These are phyloP conservation scores for Trachemys scripta DNA, from an alignment of 2,113 vertebrate species.

Conservation along the genomic window DNA sequence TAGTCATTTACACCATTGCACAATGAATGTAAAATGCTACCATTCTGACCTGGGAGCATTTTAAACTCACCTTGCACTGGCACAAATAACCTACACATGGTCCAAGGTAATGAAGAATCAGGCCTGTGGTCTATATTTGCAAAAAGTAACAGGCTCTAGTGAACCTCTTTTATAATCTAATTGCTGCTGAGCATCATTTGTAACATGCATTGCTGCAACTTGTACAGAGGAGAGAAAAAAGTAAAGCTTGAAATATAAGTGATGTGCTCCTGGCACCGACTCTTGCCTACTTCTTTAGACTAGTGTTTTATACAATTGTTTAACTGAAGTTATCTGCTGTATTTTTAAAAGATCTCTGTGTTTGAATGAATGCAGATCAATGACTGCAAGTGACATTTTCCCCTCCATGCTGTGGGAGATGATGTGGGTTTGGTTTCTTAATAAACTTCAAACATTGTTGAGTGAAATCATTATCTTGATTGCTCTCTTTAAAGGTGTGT, in stretches of 20 bases:
- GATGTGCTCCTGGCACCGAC: not conserved
- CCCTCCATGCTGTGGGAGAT: not conserved
- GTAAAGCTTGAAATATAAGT: conserved; percentile 18
- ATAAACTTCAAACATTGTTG: not conserved
- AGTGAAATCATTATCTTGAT: not conserved
- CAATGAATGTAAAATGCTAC: not conserved
- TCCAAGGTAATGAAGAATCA: not conserved
- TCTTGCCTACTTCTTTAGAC: conserved; percentile 35
- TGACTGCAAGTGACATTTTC: not conserved
- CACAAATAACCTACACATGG: not conserved
- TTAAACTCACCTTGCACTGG: not conserved
- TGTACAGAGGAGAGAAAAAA: conserved; percentile 1
- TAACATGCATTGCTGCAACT: not conserved
- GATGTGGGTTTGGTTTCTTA: not conserved
- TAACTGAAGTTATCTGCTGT: conserved; percentile 26
- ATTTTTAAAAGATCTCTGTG: not conserved
- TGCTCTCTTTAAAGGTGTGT: not conserved
- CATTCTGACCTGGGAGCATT: not conserved
- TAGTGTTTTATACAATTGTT: not conserved
- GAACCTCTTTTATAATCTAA: conserved; percentile 12
- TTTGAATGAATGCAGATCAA: conserved; percentile 32
- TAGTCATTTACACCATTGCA: not conserved
- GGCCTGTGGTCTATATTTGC: not conserved
- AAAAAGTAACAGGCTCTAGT: not conserved
- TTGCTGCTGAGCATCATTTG: not conserved